Evolutionary conservation across 2,888 invertebrate species (phyloP).

Genomic region (Ophioninae sp.): DNA sequence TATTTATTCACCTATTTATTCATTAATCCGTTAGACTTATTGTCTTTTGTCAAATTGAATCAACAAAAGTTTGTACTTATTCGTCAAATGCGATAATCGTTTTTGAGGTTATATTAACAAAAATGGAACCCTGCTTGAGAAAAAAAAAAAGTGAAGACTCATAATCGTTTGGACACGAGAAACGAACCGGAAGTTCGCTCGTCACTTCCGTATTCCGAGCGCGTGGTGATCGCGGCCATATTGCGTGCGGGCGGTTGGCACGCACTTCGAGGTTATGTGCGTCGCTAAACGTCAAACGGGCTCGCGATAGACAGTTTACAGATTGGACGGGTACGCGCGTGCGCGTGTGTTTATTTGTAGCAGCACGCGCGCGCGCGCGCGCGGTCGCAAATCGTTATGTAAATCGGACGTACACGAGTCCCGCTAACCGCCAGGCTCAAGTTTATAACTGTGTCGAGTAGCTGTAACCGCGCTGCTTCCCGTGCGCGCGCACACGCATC

Average conservation of each 20-base stretch:
- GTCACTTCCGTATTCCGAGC: not conserved
- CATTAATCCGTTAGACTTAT: too few species aligned
- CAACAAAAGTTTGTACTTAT: too few species aligned
- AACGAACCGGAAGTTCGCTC: conserved; percentile 9
- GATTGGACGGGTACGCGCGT: not conserved
- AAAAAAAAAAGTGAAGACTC: not conserved
- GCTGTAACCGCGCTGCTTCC: conserved; percentile 74
- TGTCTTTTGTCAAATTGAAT: too few species aligned
- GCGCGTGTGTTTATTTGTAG: conserved; percentile 7
- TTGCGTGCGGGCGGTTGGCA: not conserved
- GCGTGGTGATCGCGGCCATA: too few species aligned
- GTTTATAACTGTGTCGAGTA: conserved; percentile 78
- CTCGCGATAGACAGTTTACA: conserved; percentile 20
- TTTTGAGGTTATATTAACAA: too few species aligned
- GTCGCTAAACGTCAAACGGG: not conserved
- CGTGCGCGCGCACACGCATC: conserved; percentile 25
- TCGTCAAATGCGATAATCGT: too few species aligned
- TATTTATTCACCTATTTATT: too few species aligned
- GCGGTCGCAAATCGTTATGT: conserved; percentile 71
- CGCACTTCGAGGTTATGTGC: not conserved
- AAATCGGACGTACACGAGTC: conserved; percentile 73
- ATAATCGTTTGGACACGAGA: not conserved
- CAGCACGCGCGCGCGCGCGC: conserved; percentile 29
- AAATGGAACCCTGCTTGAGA: too few species aligned
- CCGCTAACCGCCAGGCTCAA: conserved; percentile 71